These are phyloP conservation scores for Oligia latruncula DNA, from an alignment of 2,888 invertebrate species.

Conservation along the genomic window DNA sequence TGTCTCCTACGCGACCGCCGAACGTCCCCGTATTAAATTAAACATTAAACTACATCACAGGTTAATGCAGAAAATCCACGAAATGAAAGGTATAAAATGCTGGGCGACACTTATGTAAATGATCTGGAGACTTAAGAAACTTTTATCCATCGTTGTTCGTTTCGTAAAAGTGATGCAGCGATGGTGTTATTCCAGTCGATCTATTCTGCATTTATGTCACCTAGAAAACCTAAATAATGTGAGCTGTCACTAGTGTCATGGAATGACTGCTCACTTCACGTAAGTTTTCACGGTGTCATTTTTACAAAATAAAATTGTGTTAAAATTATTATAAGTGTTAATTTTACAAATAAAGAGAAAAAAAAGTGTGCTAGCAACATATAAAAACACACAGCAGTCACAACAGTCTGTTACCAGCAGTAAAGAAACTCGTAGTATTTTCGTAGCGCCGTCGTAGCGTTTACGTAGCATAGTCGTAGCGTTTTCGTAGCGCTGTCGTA, in stretches of 20 bases:
- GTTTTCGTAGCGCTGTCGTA: not conserved
- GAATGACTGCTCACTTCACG: not conserved
- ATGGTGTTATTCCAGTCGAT: not conserved
- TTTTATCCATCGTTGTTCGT: not conserved
- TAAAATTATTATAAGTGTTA: no score
- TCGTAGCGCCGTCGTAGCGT: not conserved
- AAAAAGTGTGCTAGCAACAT: not conserved
- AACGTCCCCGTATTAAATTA: constrained; percentile 54
- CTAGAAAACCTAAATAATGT: not conserved
- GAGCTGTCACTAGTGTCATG: not conserved
- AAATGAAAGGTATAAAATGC: not conserved
- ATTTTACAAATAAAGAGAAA: no score
- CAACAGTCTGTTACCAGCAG: not conserved
- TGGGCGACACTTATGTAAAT: not conserved
- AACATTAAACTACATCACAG: constrained; percentile 39
- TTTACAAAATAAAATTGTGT: not conserved
- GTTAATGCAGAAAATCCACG: constrained; percentile 23
- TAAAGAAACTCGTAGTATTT: not conserved
- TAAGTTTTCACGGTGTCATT: not conserved
- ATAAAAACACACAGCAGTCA: not conserved
- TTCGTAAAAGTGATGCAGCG: not conserved
- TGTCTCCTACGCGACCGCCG: constrained; percentile 46
- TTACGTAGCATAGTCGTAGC: not conserved
- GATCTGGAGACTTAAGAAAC: not conserved
- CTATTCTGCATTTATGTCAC: not conserved